Conservation (phyloP, 2,113 vertebrate species). For the Centropus bengalensis region DNA sequence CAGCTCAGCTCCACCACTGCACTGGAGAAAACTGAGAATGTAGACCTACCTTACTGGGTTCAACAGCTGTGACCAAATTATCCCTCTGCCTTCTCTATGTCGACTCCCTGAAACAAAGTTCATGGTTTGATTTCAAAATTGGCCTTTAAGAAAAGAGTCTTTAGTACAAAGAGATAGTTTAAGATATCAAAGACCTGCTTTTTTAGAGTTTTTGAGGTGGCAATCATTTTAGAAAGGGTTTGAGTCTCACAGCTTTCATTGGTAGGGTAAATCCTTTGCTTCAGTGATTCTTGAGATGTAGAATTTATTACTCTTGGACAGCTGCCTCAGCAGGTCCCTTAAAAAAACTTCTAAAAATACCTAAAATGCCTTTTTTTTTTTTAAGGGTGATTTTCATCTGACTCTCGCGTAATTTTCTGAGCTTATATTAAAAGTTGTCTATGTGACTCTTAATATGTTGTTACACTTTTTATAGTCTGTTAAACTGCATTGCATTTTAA, state of each 20-base stretch:
- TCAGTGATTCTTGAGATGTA: background rate
- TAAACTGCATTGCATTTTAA: background rate
- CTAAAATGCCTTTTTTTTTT: background rate
- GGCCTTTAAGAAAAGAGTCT: background rate
- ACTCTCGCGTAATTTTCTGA: background rate
- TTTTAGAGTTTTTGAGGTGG: background rate
- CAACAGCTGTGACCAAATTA: background rate
- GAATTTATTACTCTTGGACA: background rate
- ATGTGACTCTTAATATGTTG: background rate
- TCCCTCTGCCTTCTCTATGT: background rate
- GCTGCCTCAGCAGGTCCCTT: background rate
- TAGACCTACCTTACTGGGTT: background rate
- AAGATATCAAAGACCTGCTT: background rate
- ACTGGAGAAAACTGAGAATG: background rate
- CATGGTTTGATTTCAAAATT: background rate
- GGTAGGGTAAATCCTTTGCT: background rate
- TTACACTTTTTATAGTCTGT: background rate
- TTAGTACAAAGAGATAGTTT: background rate
- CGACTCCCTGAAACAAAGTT: background rate
- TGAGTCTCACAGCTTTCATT: background rate
- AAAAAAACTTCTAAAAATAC: background rate
- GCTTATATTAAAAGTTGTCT: background rate
- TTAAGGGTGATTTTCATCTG: background rate
- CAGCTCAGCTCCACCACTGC: fast-evolving
- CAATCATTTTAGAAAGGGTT: background rate